Base-by-base conservation (phyloP, 2,113 vertebrate species). In the Dasypus novemcinctus region DNA sequence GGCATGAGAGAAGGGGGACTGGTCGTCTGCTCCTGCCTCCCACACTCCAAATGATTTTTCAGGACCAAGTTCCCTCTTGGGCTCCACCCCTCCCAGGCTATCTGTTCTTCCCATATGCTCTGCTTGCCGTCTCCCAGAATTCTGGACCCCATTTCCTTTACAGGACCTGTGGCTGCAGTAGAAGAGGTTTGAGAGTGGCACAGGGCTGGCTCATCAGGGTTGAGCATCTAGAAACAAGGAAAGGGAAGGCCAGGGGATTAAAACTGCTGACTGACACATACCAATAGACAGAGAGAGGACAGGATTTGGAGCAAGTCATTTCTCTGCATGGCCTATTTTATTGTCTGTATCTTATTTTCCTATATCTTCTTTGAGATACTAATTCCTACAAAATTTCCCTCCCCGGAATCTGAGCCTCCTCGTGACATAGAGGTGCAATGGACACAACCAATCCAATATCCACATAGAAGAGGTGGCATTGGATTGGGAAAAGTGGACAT, bases 171-270 rank as follows among this genome's bases (percentile, higher is more conserved):
- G 88, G 81, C 91, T 86, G 87, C 64, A 69, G 87, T 12, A 72
- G 64, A 80, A 68, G 68, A 79, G 49, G 54, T 36, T 54, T 76
- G 80, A 36, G 3, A 54, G 23, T 41, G 54, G 83, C 89, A 52
- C 17, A 33, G 43, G 75, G 38, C 85, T 94, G 43, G 43, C 88
- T 64, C 49, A 74, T 54, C 92, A 71, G 59, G 64, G 84, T 36
- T 76, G 93, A 61, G 64, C 66, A n/a, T 92, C 95, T 92, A 43
- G 72, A 92, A 88, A 59, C 69, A 80, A 88, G 54, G 74, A 97
- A 71, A 95, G 91, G 49, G 76, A 80, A 93, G 81, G 68, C 38
- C 38, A 36, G n/a, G 61, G 74, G 59, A 91, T 88, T 69, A 69
- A 81, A 52, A 2, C 54, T 54, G 66, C 91, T 36, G 80, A 31